Evolutionary conservation across 2,888 invertebrate species (phyloP).

Genomic region (Rapana venosa): DNA sequence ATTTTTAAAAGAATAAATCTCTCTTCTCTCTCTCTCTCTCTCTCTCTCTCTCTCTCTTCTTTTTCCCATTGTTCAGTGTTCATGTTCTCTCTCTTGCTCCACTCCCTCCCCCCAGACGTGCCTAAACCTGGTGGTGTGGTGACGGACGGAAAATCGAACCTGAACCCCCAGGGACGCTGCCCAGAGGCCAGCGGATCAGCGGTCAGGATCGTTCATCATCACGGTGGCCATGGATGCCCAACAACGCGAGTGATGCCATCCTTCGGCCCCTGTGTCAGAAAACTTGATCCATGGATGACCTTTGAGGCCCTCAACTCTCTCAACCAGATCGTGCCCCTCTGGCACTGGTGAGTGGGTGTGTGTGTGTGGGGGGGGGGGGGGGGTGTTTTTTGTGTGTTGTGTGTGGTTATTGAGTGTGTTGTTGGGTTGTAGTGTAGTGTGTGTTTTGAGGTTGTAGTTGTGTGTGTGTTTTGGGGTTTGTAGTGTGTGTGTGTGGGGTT

Average conservation of each 20-base stretch:
- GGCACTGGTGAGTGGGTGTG: conserved; percentile 64
- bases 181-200: conserved; percentile 66
- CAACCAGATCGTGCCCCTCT: conserved; percentile 66
- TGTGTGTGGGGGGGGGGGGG: not conserved
- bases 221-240: conserved; percentile 68
- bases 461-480: too few relatives aligned
- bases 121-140: conserved; percentile 69
- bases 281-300: conserved; percentile 69
- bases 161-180: conserved; percentile 68
- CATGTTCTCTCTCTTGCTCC: not conserved
- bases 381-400: too few relatives aligned
- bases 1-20: too few relatives aligned
- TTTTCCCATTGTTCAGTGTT: too few relatives aligned
- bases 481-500: too few relatives aligned
- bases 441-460: too few relatives aligned
- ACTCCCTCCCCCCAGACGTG: conserved; percentile 55
- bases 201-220: conserved; percentile 64
- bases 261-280: conserved; percentile 66
- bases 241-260: conserved; percentile 66
- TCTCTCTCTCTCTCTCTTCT: not conserved
- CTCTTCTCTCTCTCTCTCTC: not conserved
- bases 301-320: conserved; percentile 66
- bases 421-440: too few relatives aligned
- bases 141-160: conserved; percentile 74
- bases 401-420: too few relatives aligned